Evolutionary conservation across 2,797 vertebrate species (phyloP), one percentile per base, ranked within the genome.

Genomic region (Aplochiton taeniatus): DNA sequence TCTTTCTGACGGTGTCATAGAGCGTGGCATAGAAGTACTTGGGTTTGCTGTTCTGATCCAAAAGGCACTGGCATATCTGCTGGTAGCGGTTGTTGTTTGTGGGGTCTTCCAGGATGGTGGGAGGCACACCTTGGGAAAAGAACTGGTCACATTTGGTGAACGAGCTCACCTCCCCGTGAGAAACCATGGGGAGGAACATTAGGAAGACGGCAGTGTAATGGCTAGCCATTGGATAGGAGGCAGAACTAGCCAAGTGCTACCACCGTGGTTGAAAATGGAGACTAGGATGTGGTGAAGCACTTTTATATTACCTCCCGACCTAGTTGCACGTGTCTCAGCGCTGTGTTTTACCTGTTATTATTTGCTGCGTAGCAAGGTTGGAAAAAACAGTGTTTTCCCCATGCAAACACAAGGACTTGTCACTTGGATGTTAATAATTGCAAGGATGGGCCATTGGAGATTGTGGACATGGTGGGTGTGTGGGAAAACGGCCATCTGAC

Each of bases 51-150:
- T 78, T 78, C 63, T 71, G 66, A 44, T 75, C 72, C 16, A 72
- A 57, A 9, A 69, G 52, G 41, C 76, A 75, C 66, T 78, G 76
- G 19, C 76, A 78, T 20, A 78, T 74, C 62, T 78, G 66, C 19
- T 52, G 14, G 13, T 69, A 78, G 16, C 72, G 72, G 20, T 69
- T 61, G 8, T 41, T 66, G 50, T 66, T 14, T 0, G 4, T 1
- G 0, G 19, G 9, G 17, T 78, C 72, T 0, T 8, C 4, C 46
- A 78, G 49, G 4, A 72, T 10, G 7, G 74, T 76, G 0, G 74
- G 69, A 19, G 11, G 10, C 10, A 20, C 13, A 50, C 46, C 54
- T 20, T 12, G 12, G 12, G 9, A 4, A 17, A 76, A 76, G 63
- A 76, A 76, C 55, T 72, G 70, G 4, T 17, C n/a, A 31, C 74